Conservation (phyloP, 2,797 vertebrate genomes). For the Salmo trutta region DNA sequence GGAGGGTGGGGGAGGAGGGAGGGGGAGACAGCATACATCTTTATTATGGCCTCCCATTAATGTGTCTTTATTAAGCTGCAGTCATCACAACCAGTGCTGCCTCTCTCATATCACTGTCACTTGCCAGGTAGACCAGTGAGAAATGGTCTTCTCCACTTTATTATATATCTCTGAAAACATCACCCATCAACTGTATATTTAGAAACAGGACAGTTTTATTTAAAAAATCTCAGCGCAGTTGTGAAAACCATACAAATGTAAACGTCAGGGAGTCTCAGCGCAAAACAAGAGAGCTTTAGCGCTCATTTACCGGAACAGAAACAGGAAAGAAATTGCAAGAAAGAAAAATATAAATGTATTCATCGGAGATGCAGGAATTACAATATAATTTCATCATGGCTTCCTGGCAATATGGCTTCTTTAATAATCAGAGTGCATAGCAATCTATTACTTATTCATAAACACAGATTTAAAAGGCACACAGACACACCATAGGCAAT, state of each 20-base stretch:
- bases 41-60: constrained; percentile 50
- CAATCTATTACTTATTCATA: constrained; percentile 72
- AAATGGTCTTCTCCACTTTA: constrained; percentile 52
- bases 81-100: constrained; percentile 56
- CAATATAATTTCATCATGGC: constrained; percentile 80
- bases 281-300: constrained; percentile 31
- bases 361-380: constrained; percentile 67
- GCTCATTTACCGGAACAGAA: constrained; percentile 48
- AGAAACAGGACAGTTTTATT: constrained; percentile 62
- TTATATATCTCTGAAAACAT: constrained; percentile 61
- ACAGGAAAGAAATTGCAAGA: constrained; percentile 3
- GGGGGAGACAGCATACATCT: constrained; percentile 38
- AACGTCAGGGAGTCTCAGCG: constrained; percentile 51
- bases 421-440: constrained; percentile 68
- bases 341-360: constrained; percentile 56
- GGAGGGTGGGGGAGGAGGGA: neutral
- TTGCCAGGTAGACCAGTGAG: constrained; percentile 53
- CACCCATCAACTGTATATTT: constrained; percentile 47
- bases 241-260: constrained; percentile 51
- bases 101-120: constrained; percentile 67
- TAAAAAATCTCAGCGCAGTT: constrained; percentile 59
- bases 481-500: constrained; percentile 67
- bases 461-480: constrained; percentile 74
- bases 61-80: constrained; percentile 70
- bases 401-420: constrained; percentile 77